Percentiles rank a stretch among this genome's conserved stretches.
phyloP scores from a whole-genome alignment of 2,797 vertebrate species.

The Channa striata region DNA sequence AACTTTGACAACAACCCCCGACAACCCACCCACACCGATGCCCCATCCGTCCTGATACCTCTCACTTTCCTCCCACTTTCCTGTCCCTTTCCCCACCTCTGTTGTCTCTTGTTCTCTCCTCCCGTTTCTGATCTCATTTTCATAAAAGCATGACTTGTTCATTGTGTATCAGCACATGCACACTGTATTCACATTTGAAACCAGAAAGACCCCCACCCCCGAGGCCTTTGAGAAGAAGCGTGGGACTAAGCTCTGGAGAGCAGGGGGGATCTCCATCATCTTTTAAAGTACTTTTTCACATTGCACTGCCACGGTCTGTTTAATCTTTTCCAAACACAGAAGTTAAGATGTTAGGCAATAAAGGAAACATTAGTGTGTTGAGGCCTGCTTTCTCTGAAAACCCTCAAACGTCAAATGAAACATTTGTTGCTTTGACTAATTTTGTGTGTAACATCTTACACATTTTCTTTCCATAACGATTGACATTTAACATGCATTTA shows the following conservation, averaged over 20 bases:
- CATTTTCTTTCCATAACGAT: slow-evolving; percentile 10
- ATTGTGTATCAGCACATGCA: slow-evolving; percentile 11
- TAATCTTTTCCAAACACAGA: slow-evolving; percentile 71
- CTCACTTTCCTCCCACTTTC: slow-evolving; percentile 47
- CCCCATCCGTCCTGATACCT: slow-evolving; percentile 13
- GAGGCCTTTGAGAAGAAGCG: slow-evolving; percentile 21
- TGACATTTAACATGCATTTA: slow-evolving; percentile 22
- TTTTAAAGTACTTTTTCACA: slow-evolving; percentile 47
- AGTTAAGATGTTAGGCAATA: slow-evolving; percentile 60
- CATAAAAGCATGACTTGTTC: slow-evolving; percentile 21
- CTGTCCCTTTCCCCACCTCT: slow-evolving; percentile 36
- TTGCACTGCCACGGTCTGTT: slow-evolving; percentile 43
- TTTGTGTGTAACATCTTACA: slow-evolving; percentile 24
- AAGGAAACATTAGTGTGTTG: slow-evolving; percentile 44
- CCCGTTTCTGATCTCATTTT: slow-evolving; percentile 30
- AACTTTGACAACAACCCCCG: slow-evolving; percentile 7
- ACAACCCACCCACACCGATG: background rate
- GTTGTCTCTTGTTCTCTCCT: slow-evolving; percentile 16
- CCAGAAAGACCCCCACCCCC: slow-evolving; percentile 74
- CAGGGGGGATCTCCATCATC: slow-evolving; percentile 70
- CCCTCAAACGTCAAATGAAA: slow-evolving; percentile 7
- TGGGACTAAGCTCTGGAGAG: slow-evolving; percentile 49
- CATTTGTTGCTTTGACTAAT: slow-evolving; percentile 36
- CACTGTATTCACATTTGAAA: slow-evolving; percentile 38
- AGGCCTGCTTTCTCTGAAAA: slow-evolving; percentile 30